Base-by-base conservation (phyloP, 2,888 invertebrate genomes). In the Oscheius onirici region DNA sequence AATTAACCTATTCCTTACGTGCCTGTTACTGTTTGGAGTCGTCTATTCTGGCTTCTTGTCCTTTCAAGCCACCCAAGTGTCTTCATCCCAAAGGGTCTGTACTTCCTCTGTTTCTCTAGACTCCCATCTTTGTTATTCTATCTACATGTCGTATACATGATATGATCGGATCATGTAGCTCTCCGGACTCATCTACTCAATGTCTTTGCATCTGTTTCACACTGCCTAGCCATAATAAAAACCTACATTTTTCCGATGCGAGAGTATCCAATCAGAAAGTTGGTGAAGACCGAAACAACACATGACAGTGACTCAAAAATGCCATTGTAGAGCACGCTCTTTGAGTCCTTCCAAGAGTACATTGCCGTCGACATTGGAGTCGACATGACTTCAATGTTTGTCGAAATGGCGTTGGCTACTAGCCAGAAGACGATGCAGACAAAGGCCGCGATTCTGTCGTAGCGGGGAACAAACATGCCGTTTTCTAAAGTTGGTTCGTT, bases 301-400 rank as follows among this genome's bases (percentile, higher is more conserved):
- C 81, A 81, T 3, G 79, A 74, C 26, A 73, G 63, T 1, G 77
- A 72, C 49, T 81, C 76, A 17, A 79, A 72, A n/a, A 81, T 72
- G 3, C 76, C 79, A 52, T 81, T 81, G 75, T 81, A 79, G 1
- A 76, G 55, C 20, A 79, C 77, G 5, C 20, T 34, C 0, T 0
- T 73, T 15, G 71, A 67, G 52, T 79, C 77, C 17, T 75, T 79
- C 81, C 81, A 81, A 34, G 73, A 74, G 65, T 76, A 81, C 60
- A 81, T 74, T 1, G 69, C 79, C 6, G 78, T 79, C 0, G 77
- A 73, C 34, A 76, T 51, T 3, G 81, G 81, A 1, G 81, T 79
- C 0, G 79, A 76, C 76, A 81, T 74, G 46, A 81, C 79, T 76
- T 78, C 79, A 51, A 79, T 75, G 58, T 77, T 79, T 3, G 80